A percentile compares a stretch with the other conserved stretches of the same genome.
phyloP scores from a whole-genome alignment of 1,140 invertebrate genomes.

The Oscheius sp. region DNA sequence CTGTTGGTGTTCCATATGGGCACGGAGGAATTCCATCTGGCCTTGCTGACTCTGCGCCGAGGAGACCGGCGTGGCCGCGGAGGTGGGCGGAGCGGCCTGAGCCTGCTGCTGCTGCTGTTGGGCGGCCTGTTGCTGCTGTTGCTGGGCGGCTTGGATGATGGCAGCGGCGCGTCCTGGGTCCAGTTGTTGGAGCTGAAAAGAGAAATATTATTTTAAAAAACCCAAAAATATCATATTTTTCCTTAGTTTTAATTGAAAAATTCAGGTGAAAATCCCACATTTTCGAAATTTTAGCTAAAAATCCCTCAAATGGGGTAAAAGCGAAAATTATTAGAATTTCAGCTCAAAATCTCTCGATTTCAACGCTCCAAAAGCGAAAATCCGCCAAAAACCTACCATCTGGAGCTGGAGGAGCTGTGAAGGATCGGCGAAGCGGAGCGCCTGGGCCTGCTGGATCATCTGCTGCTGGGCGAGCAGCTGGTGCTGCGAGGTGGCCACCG shows the following conservation, averaged over 20 bases:
- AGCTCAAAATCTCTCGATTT: too few relatives aligned
- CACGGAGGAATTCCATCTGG: background rate
- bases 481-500: background rate
- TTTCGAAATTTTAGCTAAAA: too few relatives aligned
- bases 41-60: background rate
- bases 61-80: background rate
- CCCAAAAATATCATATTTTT: too few relatives aligned
- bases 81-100: too few relatives aligned
- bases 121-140: background rate
- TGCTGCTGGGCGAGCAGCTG: slow-evolving; percentile 5
- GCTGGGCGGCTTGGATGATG: background rate
- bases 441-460: background rate
- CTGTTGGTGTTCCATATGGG: slow-evolving; percentile 6
- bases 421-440: background rate
- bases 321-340: too few relatives aligned
- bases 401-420: background rate
- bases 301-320: too few relatives aligned
- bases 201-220: too few relatives aligned
- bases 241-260: too few relatives aligned
- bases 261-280: too few relatives aligned
- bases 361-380: too few relatives aligned
- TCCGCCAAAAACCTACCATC: too few relatives aligned
- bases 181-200: background rate
- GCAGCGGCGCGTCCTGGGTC: background rate
- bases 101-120: background rate